Conservation (phyloP, 2,113 vertebrate genomes). For the Percina caprodes region DNA sequence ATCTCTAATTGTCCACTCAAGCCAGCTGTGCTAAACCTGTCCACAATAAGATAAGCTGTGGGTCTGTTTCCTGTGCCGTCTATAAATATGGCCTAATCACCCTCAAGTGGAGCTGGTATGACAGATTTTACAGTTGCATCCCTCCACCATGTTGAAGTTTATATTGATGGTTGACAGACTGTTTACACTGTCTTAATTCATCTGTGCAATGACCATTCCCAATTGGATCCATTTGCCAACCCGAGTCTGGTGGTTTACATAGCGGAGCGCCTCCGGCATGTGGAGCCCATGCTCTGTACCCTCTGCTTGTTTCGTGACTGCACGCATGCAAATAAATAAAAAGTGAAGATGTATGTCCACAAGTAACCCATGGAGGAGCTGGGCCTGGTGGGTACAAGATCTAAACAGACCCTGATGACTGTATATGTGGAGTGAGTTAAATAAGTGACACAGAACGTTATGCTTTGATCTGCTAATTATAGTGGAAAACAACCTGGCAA, state of each 20-base stretch:
- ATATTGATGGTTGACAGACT: constrained; percentile 73
- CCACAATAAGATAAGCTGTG: constrained; percentile 55
- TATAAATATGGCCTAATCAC: constrained; percentile 66
- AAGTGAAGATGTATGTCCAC: constrained; percentile 73
- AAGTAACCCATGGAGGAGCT: constrained; percentile 52
- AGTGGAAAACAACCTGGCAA: constrained; percentile 72
- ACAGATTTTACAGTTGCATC: constrained; percentile 74
- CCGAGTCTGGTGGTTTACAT: constrained; percentile 58
- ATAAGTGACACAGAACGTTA: constrained; percentile 67
- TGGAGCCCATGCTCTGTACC: constrained; percentile 75
- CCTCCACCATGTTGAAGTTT: constrained; percentile 48
- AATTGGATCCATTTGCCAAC: constrained; percentile 64
- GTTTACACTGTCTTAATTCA: constrained; percentile 79
- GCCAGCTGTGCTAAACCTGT: constrained; percentile 65
- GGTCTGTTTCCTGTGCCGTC: constrained; percentile 62
- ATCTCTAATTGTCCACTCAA: constrained; percentile 57
- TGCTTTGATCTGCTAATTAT: constrained; percentile 81
- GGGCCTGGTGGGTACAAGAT: constrained; percentile 50
- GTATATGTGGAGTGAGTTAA: constrained; percentile 64
- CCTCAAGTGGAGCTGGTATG: constrained; percentile 40
- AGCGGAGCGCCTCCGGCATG: constrained; percentile 64
- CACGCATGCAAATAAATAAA: constrained; percentile 75
- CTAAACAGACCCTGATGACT: constrained; percentile 74
- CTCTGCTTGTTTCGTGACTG: constrained; percentile 71
- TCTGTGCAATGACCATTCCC: constrained; percentile 76